Evolutionary conservation across 2,888 invertebrate genomes (phyloP), one percentile per base, ranked within the genome.

Genomic region (Gerosis bhagava): DNA sequence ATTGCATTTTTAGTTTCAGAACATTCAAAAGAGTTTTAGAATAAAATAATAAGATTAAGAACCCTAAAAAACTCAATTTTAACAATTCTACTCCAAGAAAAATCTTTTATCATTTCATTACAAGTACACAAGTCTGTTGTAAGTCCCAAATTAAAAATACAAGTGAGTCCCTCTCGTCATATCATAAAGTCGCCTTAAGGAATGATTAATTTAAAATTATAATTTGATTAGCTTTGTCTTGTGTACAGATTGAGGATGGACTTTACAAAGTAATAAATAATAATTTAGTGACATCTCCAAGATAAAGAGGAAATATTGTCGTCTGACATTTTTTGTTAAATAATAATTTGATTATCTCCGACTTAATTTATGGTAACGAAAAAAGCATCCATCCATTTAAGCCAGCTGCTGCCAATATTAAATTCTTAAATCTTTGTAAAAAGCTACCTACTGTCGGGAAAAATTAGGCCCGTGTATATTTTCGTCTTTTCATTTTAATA

Each of bases 381-480:
- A 75, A 70, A 74, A 74, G 65, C 70, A 71, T 67, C 69, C 67
- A 62, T 68, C 73, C 75, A 77, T 77, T 78, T 64, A 70, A 69
- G 69, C 78, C 79, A 77, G 77, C 77, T 78, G 80, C 73, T 74
- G 67, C 77, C 71, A 70, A 79, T 81, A 82, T 81, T 82, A 80
- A 76, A 80, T 77, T 79, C 76, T 72, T 72, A 76, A 77, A 76
- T 72, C 70, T 72, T 65, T 60, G 57, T 49, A 64, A 67, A 62
- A 62, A 61, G 66, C 61, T 64, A 57, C 49, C 19, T n/a, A n/a
- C n/a, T n/a, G 26, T 29, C 62, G 70, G 67, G 66, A 70, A 41
- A 34, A 36, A 44, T 44, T 44, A 44, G 26, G 35, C 22, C 16
- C 35, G 17, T 37, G 26, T 26, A 37, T 40, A 43, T 43, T 35